These are phyloP conservation scores for Trachops cirrhosus DNA, from an alignment of 2,797 vertebrate species.

Conservation along the genomic window DNA sequence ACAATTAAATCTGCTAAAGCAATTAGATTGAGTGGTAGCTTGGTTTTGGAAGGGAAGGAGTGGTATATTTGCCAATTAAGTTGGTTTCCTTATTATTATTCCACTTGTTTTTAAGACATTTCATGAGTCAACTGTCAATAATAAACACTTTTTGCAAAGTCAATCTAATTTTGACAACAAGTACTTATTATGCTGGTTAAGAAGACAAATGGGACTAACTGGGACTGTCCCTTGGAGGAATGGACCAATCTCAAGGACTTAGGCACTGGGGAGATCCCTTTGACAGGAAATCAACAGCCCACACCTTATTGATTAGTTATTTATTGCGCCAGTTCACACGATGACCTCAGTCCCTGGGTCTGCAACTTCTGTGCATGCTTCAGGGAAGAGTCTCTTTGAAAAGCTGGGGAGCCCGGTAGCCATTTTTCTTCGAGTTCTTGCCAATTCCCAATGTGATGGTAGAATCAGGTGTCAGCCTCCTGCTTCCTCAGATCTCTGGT, in stretches of 20 bases:
- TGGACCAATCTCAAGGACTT: neutral
- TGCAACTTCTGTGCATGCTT: neutral
- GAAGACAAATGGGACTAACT: neutral
- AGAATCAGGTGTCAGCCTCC: neutral
- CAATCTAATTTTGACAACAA: neutral
- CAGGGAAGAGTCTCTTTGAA: neutral
- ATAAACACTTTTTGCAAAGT: slow-evolving; percentile 12
- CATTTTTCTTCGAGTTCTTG: neutral
- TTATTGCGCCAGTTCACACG: neutral
- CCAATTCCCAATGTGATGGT: too few species aligned
- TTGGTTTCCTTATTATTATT: neutral
- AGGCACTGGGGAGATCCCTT: neutral
- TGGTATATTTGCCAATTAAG: neutral
- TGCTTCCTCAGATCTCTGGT: neutral
- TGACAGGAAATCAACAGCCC: neutral
- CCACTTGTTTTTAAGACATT: neutral
- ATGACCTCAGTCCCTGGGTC: neutral
- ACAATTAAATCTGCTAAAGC: slow-evolving; percentile 27
- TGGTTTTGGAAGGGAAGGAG: slow-evolving; percentile 34
- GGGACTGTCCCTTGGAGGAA: neutral
- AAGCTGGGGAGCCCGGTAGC: neutral
- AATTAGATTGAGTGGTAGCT: neutral
- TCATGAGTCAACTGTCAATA: slow-evolving; percentile 15
- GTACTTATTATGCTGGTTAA: neutral
- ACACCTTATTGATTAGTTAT: neutral